Conservation (phyloP, 1,140 invertebrate genomes). For the Paraescarpia echinospica region DNA sequence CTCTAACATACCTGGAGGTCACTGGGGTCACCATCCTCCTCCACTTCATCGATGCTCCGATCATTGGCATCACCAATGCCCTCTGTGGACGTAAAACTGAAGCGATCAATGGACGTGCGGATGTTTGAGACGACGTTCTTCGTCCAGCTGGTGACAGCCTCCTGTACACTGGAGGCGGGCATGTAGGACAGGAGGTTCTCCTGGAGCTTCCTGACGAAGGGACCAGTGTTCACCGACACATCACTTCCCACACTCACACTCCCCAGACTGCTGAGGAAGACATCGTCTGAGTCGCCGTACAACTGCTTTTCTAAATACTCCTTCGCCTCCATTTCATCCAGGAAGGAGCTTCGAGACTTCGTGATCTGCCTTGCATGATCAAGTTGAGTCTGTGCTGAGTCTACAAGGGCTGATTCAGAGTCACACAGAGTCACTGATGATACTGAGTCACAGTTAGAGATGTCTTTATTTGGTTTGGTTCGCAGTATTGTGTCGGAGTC, state of each 20-base stretch:
- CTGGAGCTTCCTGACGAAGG: constrained; percentile 23
- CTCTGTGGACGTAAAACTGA: constrained; percentile 32
- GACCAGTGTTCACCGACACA: background rate
- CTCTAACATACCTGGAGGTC: constrained; percentile 34
- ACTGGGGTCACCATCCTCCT: constrained; percentile 36
- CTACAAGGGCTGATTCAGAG: background rate
- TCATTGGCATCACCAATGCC: constrained; percentile 65
- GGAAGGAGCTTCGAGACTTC: constrained; percentile 16
- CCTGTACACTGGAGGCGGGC: constrained; percentile 23
- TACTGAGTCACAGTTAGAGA: background rate
- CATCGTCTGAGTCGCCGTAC: constrained; percentile 10
- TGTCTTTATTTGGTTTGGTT: background rate
- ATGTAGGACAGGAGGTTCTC: constrained; percentile 21
- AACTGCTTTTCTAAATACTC: constrained; percentile 49
- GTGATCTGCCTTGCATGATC: background rate
- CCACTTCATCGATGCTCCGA: constrained; percentile 52
- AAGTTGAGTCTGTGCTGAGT: background rate
- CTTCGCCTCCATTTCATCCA: constrained; percentile 47
- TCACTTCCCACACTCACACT: background rate
- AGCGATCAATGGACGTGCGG: constrained; percentile 19
- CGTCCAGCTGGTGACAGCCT: constrained; percentile 26
- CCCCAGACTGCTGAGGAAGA: background rate
- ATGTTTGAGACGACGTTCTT: constrained; percentile 23
- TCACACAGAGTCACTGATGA: background rate
- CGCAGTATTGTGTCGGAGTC: background rate